Evolutionary conservation across 2,797 vertebrate species (phyloP).

Genomic region (Champsocephalus gunnari): DNA sequence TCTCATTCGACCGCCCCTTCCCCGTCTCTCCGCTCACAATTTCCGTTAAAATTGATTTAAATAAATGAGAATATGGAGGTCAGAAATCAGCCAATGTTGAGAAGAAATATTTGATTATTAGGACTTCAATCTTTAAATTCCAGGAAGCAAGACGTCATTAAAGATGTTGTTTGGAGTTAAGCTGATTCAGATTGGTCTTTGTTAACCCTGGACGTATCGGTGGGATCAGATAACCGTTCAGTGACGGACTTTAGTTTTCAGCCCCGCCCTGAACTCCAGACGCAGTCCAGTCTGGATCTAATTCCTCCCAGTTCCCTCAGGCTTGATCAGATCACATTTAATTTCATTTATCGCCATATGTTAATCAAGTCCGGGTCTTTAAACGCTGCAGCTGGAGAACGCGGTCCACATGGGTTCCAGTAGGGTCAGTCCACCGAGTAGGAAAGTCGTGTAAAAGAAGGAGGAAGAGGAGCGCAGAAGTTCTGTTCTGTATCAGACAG

Average conservation of each 20-base stretch:
- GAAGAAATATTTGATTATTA: conserved; percentile 21
- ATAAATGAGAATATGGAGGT: no score
- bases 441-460: conserved; percentile 33
- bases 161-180: conserved; percentile 16
- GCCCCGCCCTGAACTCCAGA: conserved; percentile 36
- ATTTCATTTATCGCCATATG: conserved; percentile 67
- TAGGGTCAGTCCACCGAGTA: conserved; percentile 17
- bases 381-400: conserved; percentile 42
- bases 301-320: conserved; percentile 51
- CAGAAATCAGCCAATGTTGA: conserved; percentile 3
- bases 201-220: conserved; percentile 16
- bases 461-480: conserved; percentile 46
- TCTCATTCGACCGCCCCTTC: not conserved
- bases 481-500: conserved; percentile 68
- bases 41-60: no score
- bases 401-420: conserved; percentile 37
- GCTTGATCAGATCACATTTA: conserved; percentile 58
- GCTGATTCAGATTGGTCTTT: conserved; percentile 18
- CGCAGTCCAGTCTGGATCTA: conserved; percentile 56
- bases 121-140: conserved; percentile 9
- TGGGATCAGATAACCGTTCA: conserved; percentile 45
- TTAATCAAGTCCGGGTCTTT: conserved; percentile 63
- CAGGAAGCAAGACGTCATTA: conserved; percentile 40
- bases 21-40: no score
- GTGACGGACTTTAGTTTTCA: conserved; percentile 43